Percentiles rank a stretch among this genome's conserved stretches.
Conservation (phyloP, 1,140 invertebrate species). For the Dendrolimus kikuchii region DNA sequence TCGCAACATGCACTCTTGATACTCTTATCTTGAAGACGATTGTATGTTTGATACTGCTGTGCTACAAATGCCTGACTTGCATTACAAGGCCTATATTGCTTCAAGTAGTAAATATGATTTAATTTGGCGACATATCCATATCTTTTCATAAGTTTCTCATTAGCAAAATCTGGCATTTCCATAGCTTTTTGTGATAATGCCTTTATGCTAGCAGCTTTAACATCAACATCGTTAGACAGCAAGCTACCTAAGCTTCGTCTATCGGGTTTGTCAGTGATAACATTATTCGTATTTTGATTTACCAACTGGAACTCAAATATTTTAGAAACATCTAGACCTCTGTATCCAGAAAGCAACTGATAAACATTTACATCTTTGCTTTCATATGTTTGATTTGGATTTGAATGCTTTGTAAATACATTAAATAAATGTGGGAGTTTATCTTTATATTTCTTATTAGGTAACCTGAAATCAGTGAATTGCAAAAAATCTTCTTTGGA, state of each 20-base stretch:
- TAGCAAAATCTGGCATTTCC: slow-evolving; percentile 74
- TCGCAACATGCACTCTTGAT: slow-evolving; percentile 72
- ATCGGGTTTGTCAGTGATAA: slow-evolving; percentile 47
- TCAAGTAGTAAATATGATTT: slow-evolving; percentile 77
- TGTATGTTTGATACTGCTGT: slow-evolving; percentile 63
- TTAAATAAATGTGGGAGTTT: slow-evolving; percentile 65
- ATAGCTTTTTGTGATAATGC: slow-evolving; percentile 50
- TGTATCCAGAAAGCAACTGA: slow-evolving; percentile 72
- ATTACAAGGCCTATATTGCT: slow-evolving; percentile 76
- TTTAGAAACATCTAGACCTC: slow-evolving; percentile 71
- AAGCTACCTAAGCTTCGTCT: slow-evolving; percentile 62
- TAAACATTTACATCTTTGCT: slow-evolving; percentile 72
- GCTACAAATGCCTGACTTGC: slow-evolving; percentile 71
- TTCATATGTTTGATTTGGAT: slow-evolving; percentile 37
- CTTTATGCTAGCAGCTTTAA: slow-evolving; percentile 37
- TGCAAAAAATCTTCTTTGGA: slow-evolving; percentile 50
- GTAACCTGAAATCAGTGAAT: slow-evolving; percentile 61
- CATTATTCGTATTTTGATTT: slow-evolving; percentile 45
- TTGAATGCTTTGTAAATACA: slow-evolving; percentile 57
- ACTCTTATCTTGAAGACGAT: slow-evolving; percentile 60
- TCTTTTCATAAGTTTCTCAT: slow-evolving; percentile 70
- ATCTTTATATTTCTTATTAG: slow-evolving; percentile 54
- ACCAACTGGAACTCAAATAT: slow-evolving; percentile 73
- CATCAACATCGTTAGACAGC: slow-evolving; percentile 45
- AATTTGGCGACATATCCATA: slow-evolving; percentile 76